Percentiles rank a stretch among this genome's conserved stretches.
Evolutionary conservation across 2,113 vertebrate genomes (phyloP).

Genomic region (Mixornis gularis): DNA sequence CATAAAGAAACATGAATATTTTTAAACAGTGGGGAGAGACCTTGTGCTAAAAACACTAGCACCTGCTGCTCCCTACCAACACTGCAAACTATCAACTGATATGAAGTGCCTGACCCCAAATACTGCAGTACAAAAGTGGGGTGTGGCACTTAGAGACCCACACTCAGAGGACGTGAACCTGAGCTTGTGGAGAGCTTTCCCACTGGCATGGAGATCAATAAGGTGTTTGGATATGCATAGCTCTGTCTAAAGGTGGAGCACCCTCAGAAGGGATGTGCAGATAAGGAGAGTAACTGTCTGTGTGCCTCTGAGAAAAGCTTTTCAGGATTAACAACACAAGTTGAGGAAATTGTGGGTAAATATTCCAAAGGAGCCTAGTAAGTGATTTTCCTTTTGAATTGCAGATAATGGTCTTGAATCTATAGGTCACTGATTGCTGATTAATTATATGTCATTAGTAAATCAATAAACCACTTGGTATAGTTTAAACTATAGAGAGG

Average conservation of each 20-base stretch:
- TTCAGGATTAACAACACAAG: neutral
- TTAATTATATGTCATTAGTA: neutral
- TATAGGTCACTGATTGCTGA: neutral
- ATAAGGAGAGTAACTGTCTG: neutral
- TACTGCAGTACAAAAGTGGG: neutral
- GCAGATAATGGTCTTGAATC: neutral
- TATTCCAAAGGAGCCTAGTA: neutral
- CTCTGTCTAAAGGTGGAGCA: neutral
- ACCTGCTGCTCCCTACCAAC: neutral
- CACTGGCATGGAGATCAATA: rapidly evolving
- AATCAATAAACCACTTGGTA: neutral
- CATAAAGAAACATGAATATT: neutral
- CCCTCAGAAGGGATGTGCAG: neutral
- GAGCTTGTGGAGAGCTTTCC: neutral
- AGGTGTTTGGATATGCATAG: neutral
- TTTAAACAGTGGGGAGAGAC: neutral
- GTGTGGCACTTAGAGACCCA: neutral
- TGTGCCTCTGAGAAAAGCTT: neutral
- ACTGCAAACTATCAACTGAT: rapidly evolving
- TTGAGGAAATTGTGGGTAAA: neutral
- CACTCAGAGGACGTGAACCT: rapidly evolving
- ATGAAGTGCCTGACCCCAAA: neutral
- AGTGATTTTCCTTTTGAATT: neutral
- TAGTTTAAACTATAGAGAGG: neutral
- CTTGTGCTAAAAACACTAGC: neutral